Evolutionary conservation across 1,140 invertebrate genomes (phyloP).

Genomic region (Oreohelix idahoensis): DNA sequence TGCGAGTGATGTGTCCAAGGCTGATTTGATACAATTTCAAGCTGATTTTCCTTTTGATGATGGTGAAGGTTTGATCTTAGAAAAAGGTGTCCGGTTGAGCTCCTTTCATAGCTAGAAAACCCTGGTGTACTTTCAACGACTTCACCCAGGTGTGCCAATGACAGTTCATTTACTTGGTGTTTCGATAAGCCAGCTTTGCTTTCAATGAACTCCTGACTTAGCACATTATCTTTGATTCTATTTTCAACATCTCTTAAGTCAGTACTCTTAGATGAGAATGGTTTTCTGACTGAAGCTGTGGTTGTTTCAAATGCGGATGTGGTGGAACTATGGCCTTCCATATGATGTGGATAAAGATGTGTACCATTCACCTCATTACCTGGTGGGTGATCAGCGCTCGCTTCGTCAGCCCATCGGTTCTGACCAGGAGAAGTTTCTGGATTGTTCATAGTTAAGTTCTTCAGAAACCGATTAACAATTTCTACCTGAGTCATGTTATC

Average conservation of each 20-base stretch:
- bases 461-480: constrained; percentile 28
- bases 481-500: constrained; percentile 31
- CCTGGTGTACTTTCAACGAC: not conserved
- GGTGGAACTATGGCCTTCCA: not conserved
- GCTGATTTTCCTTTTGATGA: not conserved
- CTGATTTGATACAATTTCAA: not conserved
- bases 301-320: not conserved
- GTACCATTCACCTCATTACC: not conserved
- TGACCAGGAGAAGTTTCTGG: not conserved
- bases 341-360: not conserved
- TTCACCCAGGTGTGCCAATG: not conserved
- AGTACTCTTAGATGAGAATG: not conserved
- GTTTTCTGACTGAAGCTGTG: not conserved
- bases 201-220: not conserved
- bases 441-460: constrained; percentile 23
- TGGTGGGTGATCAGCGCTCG: not conserved
- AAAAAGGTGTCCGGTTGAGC: not conserved
- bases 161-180: not conserved
- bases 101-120: too few relatives aligned
- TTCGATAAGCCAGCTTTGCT: not conserved
- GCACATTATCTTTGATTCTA: too few relatives aligned
- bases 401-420: not conserved
- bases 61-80: not conserved
- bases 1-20: not conserved
- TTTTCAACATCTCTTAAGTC: not conserved